These are phyloP conservation scores for Exephanes ischioxanthus DNA, from an alignment of 2,888 invertebrate species.

Conservation along the genomic window DNA sequence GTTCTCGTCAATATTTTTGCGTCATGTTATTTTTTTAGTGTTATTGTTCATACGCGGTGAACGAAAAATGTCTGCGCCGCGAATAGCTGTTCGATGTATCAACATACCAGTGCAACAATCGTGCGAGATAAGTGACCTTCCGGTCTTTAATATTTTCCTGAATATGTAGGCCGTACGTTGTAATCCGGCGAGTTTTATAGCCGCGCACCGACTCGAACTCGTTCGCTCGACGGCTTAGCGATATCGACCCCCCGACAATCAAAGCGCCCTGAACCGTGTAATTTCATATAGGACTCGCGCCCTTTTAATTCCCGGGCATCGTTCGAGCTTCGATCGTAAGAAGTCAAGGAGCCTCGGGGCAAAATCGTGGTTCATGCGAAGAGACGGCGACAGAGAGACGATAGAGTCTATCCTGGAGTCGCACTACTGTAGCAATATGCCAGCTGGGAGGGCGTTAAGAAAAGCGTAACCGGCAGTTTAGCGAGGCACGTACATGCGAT, in stretches of 20 bases:
- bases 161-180: constrained; percentile 65
- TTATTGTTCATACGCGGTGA: neutral
- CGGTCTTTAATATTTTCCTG: constrained; percentile 39
- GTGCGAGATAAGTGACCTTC: constrained; percentile 54
- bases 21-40: no score
- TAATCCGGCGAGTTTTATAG: constrained; percentile 58
- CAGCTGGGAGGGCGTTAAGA: constrained; percentile 66
- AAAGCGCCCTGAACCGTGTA: neutral
- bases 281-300: neutral
- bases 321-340: constrained; percentile 15
- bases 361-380: constrained; percentile 58
- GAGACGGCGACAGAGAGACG: constrained; percentile 26
- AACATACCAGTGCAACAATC: neutral
- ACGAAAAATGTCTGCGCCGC: neutral
- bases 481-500: constrained; percentile 64
- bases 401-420: neutral
- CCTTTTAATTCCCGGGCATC: neutral
- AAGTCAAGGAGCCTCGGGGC: constrained; percentile 25
- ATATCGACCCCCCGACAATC: neutral
- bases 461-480: constrained; percentile 68
- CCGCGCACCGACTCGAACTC: constrained; percentile 6
- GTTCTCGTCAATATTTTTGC: no score
- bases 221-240: neutral
- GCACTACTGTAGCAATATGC: constrained; percentile 36
- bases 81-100: neutral